Evolutionary conservation across 2,113 vertebrate species (phyloP).

Genomic region (Mola mola): DNA sequence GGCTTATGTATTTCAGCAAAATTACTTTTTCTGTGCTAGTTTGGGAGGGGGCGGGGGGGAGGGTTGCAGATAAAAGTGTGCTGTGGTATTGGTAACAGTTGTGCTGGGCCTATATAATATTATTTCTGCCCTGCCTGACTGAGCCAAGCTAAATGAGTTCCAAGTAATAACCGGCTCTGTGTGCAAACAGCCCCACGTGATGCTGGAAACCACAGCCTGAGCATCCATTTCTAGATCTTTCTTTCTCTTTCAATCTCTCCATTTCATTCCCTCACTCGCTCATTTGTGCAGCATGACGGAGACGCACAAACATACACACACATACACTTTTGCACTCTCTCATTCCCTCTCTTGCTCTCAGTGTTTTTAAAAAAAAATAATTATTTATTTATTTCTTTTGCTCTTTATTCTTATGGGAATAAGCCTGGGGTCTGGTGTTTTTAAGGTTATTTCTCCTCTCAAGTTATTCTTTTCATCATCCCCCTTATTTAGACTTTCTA

Average conservation of each 20-base stretch:
- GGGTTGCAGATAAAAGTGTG: slow-evolving; percentile 58
- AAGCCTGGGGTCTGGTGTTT: slow-evolving; percentile 71
- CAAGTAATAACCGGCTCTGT: slow-evolving; percentile 75
- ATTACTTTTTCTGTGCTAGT: slow-evolving; percentile 45
- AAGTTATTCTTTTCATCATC: slow-evolving; percentile 72
- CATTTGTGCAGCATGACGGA: slow-evolving; percentile 53
- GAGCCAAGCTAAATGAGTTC: slow-evolving; percentile 80
- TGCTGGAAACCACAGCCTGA: slow-evolving; percentile 56
- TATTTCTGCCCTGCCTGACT: slow-evolving; percentile 80
- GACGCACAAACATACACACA: slow-evolving; percentile 8
- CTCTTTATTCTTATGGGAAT: slow-evolving; percentile 53
- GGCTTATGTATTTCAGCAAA: slow-evolving; percentile 4
- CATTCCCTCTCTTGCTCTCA: slow-evolving; percentile 30
- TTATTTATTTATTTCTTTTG: background rate
- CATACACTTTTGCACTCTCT: slow-evolving; percentile 37
- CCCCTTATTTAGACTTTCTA: slow-evolving; percentile 69
- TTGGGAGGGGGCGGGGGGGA: slow-evolving; percentile 29
- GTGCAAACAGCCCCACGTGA: slow-evolving; percentile 70
- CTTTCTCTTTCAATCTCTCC: slow-evolving; percentile 56
- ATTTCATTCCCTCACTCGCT: slow-evolving; percentile 68
- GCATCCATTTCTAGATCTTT: slow-evolving; percentile 72
- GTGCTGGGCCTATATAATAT: slow-evolving; percentile 70
- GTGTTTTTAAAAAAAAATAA: no score
- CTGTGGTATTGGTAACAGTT: slow-evolving; percentile 46
- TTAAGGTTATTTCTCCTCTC: slow-evolving; percentile 71